Conservation (phyloP, 1,140 invertebrate genomes). For the Drosophila prosaltans region DNA sequence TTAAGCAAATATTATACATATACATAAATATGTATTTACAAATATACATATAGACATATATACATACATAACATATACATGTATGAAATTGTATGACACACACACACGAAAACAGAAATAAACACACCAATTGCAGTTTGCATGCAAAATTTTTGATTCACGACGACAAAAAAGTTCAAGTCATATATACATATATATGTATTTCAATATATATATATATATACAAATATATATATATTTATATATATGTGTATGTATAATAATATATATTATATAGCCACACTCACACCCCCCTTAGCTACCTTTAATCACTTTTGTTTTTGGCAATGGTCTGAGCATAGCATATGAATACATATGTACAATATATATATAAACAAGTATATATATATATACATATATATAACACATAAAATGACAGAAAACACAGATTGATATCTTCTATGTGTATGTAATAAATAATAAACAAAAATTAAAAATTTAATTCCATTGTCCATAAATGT, state of each 20-base stretch:
- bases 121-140: neutral
- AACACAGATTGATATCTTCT: conserved; percentile 12
- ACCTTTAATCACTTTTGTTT: conserved; percentile 16
- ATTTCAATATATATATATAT: no score
- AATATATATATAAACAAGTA: neutral
- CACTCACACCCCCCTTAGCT: conserved; percentile 7
- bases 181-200: neutral
- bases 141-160: no score
- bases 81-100: neutral
- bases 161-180: no score
- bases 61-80: neutral
- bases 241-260: neutral
- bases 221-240: neutral
- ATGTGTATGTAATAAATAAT: conserved; percentile 13
- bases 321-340: conserved; percentile 11
- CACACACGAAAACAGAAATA: conserved; percentile 1
- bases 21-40: neutral
- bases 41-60: no score
- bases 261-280: conserved; percentile 11
- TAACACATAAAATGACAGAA: conserved; percentile 4
- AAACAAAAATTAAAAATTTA: conserved; percentile 2
- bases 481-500: neutral
- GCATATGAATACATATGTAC: neutral
- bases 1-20: conserved; percentile 1
- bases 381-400: neutral